Conservation (phyloP, 1,140 invertebrate genomes). For the Polypedilum vanderplanki region DNA sequence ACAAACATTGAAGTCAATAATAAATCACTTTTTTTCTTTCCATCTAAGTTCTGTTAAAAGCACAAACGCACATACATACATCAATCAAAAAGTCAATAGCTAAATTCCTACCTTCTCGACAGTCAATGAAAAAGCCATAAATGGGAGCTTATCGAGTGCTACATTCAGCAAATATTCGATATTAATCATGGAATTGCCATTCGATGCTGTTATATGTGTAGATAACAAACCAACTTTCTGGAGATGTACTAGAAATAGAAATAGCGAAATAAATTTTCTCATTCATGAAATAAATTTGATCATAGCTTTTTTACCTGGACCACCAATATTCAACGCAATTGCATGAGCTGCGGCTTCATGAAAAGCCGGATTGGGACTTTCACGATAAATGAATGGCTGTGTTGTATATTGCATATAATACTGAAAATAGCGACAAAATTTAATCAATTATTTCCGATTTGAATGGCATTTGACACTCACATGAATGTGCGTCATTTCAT, state of each 20-base stretch:
- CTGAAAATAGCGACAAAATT: conserved; percentile 43
- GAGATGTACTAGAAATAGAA: too few relatives aligned
- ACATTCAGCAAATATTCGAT: conserved; percentile 54
- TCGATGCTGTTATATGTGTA: neutral
- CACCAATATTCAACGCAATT: conserved; percentile 68
- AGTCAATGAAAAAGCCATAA: conserved; percentile 69
- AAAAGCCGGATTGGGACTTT: conserved; percentile 79
- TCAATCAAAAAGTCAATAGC: conserved; percentile 27
- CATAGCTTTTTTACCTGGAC: too few relatives aligned
- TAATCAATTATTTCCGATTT: too few relatives aligned
- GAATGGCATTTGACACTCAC: neutral
- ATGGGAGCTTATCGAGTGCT: conserved; percentile 75
- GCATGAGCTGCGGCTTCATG: conserved; percentile 85
- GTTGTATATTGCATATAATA: conserved; percentile 76
- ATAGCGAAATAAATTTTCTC: too few relatives aligned
- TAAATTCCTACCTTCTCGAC: conserved; percentile 56
- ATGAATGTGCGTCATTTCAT: conserved; percentile 73
- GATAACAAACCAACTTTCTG: conserved; percentile 56
- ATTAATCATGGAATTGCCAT: conserved; percentile 31
- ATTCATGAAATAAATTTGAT: too few relatives aligned
- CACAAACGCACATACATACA: neutral
- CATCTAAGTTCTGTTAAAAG: too few relatives aligned
- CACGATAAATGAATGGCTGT: conserved; percentile 64
- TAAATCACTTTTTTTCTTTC: too few relatives aligned
- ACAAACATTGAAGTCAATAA: too few relatives aligned